phyloP scores from a whole-genome alignment of 2,797 vertebrate genomes.

The Siniperca obscura region DNA sequence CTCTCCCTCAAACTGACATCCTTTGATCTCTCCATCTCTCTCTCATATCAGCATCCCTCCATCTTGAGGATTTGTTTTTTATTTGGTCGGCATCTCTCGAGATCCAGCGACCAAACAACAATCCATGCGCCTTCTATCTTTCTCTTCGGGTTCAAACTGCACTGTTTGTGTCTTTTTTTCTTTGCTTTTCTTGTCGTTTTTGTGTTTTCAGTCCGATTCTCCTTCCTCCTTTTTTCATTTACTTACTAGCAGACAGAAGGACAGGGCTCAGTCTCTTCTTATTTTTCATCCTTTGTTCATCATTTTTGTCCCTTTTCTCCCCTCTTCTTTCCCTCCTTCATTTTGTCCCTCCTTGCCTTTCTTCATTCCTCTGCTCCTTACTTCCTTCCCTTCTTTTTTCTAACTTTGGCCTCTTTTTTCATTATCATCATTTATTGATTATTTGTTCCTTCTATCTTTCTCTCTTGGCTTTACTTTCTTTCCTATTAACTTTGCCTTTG shows the following conservation, averaged over 20 bases:
- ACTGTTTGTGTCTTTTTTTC: not conserved
- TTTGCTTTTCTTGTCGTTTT: not conserved
- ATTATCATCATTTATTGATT: not conserved
- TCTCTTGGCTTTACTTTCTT: not conserved
- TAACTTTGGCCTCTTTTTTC: not conserved
- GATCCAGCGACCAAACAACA: conserved; percentile 36
- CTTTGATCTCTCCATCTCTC: conserved; percentile 50
- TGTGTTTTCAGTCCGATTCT: not conserved
- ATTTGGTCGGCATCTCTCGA: conserved; percentile 50
- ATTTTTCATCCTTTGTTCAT: not conserved
- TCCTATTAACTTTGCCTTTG: not conserved
- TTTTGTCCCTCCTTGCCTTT: not conserved
- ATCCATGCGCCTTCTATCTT: not conserved
- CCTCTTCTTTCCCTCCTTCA: not conserved
- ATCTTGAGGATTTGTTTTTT: conserved; percentile 52
- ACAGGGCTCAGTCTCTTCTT: not conserved
- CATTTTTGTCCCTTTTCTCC: not conserved
- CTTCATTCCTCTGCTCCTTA: not conserved
- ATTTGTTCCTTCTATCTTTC: not conserved
- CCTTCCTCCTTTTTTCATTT: not conserved
- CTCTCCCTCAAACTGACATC: conserved; percentile 22
- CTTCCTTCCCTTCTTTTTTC: not conserved
- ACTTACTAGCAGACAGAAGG: not conserved
- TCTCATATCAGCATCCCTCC: conserved; percentile 27
- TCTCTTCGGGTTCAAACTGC: not conserved